These are phyloP conservation scores for Artibeus lituratus DNA, from an alignment of 2,797 vertebrate genomes.

Conservation along the genomic window DNA sequence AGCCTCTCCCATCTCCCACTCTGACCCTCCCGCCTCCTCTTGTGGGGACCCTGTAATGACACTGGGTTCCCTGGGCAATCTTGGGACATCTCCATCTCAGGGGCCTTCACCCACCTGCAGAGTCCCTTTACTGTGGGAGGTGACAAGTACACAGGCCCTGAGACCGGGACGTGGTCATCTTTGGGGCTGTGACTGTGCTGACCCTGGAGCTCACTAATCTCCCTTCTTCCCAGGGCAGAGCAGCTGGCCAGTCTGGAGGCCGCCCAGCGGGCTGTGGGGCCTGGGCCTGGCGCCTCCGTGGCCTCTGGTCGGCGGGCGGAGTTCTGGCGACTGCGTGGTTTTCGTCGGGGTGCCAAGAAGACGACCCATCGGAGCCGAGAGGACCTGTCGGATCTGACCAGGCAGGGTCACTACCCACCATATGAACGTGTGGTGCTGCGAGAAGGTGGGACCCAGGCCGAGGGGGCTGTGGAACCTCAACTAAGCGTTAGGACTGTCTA, in stretches of 20 bases:
- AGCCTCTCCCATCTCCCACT: background rate
- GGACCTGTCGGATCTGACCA: conserved; percentile 93
- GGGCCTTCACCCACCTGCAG: too few relatives aligned
- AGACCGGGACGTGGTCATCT: fast-evolving
- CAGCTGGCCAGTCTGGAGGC: conserved; percentile 90
- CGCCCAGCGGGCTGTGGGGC: conserved; percentile 80
- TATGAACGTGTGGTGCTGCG: conserved; percentile 94
- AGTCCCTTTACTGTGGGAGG: background rate
- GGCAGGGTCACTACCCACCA: conserved; percentile 94
- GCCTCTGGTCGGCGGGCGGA: conserved; percentile 89
- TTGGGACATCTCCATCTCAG: background rate
- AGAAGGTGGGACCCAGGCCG: conserved; percentile 85
- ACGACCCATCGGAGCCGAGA: conserved; percentile 88
- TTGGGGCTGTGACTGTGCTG: background rate
- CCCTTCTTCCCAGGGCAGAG: conserved; percentile 87
- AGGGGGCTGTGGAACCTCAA: fast-evolving
- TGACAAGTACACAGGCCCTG: fast-evolving
- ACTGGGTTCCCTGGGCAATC: fast-evolving
- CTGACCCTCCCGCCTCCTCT: too few relatives aligned
- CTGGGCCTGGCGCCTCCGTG: conserved; percentile 78
- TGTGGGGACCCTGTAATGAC: background rate
- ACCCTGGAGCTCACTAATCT: fast-evolving
- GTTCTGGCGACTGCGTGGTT: conserved; percentile 97
- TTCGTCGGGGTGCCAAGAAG: conserved; percentile 93
- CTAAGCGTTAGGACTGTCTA: background rate